Conservation (phyloP, 2,888 invertebrate species). For the Lapara coniferarum region DNA sequence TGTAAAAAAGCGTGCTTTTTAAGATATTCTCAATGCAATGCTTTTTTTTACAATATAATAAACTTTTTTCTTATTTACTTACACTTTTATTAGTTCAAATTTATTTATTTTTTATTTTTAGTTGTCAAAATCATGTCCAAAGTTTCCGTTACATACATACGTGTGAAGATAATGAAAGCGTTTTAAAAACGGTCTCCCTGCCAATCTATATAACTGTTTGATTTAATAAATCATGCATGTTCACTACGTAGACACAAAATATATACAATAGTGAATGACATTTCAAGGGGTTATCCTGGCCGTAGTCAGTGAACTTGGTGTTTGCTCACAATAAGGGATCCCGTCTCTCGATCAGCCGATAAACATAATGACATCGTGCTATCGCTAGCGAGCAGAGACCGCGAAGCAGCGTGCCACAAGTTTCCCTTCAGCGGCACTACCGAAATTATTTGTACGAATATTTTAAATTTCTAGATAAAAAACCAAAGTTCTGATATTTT, state of each 20-base stretch:
- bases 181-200: too few relatives aligned
- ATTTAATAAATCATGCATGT: too few relatives aligned
- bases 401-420: slow-evolving; percentile 18
- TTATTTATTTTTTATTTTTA: too few relatives aligned
- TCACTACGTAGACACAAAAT: neutral
- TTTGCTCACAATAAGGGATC: slow-evolving; percentile 31
- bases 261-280: slow-evolving; percentile 1
- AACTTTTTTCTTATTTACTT: too few relatives aligned
- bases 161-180: too few relatives aligned
- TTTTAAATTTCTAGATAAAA: neutral
- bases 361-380: slow-evolving; percentile 52
- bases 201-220: too few relatives aligned
- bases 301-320: slow-evolving; percentile 28
- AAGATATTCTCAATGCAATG: too few relatives aligned
- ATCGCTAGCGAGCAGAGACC: slow-evolving; percentile 50
- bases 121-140: too few relatives aligned
- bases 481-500: neutral
- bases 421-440: slow-evolving; percentile 1
- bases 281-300: slow-evolving; percentile 28
- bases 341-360: slow-evolving; percentile 45
- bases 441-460: slow-evolving; percentile 22
- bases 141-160: too few relatives aligned
- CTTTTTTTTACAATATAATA: too few relatives aligned
- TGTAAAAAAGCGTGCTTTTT: too few relatives aligned
- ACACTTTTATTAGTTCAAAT: too few relatives aligned